phyloP scores from a whole-genome alignment of 2,888 invertebrate species.

The Euproctis similis region DNA sequence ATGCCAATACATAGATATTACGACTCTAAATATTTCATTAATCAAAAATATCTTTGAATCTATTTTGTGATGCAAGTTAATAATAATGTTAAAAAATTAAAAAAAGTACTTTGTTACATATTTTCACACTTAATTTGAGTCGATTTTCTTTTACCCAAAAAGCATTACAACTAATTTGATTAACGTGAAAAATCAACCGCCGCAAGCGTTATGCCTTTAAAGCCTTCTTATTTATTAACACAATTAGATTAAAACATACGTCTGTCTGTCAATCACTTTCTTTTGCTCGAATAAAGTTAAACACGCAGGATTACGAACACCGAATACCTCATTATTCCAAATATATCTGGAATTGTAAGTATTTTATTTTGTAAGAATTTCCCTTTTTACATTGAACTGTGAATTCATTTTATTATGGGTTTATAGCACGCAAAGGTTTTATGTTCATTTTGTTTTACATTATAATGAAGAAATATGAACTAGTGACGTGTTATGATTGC shows the following conservation, averaged over 20 bases:
- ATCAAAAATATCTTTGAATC: too few species aligned
- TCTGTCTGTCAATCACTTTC: background rate
- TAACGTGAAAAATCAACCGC: background rate
- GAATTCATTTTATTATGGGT: conserved; percentile 19
- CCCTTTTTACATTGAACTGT: conserved; percentile 1
- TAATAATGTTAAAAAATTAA: too few species aligned
- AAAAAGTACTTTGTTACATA: too few species aligned
- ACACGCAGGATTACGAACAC: background rate
- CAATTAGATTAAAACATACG: background rate
- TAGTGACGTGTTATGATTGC: conserved; percentile 6
- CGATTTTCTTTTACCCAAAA: background rate
- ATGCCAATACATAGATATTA: too few species aligned
- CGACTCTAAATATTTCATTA: too few species aligned
- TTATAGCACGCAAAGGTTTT: conserved; percentile 12
- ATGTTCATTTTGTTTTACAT: background rate
- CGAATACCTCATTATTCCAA: background rate
- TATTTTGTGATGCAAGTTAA: too few species aligned
- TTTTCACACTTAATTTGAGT: background rate
- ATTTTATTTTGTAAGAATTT: background rate
- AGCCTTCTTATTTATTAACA: background rate
- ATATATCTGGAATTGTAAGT: background rate
- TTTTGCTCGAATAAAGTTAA: background rate
- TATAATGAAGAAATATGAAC: conserved; percentile 13
- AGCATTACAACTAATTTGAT: background rate
- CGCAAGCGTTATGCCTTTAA: too few species aligned